Base-by-base conservation (phyloP, 1,140 invertebrate genomes). In the Penaeus japonicus region DNA sequence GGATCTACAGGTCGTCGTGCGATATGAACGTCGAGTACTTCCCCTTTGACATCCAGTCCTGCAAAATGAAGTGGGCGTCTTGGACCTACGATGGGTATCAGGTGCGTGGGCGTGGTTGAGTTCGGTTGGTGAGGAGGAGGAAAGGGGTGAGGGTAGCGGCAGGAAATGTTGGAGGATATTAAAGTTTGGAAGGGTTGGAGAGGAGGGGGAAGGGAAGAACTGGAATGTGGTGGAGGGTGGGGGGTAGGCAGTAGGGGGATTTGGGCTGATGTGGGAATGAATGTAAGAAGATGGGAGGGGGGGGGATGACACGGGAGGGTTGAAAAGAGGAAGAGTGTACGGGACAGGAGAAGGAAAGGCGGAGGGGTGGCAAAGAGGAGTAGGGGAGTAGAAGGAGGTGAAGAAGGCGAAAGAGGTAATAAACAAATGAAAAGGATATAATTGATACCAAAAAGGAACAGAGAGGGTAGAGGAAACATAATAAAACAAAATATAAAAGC, bases 1-100 rank as follows among this genome's bases (percentile, higher is more conserved):
- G 96, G 18, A 97, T 97, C 85, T 97, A 96, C 92, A 95, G 96
- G 59, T 97, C 96, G 22, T 97, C 96, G 1, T 97, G 97, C 91
- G 96, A 97, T 92, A 97, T 97, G 89, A 96, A 98, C 92, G 97
- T 98, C 4, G 96, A 98, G 92, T 98, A 97, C 93, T 99, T 98
- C 92, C 97, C 97, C 0, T 99, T 99, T 92, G 97, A 98, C 92
- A 95, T 98, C 89, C 97, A 98, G 93, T 94, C 95, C 84, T 98
- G 97, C 92, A 95, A 95, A 55, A 95, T 98, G 94, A 98, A 98
- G 93, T 99, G 98, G 95, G 97, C 98, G 4, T 98, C 97, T 0
- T 99, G 98, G 98, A 98, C 98, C 0, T 99, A 98, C 93, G 98
- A 99, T 92, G 97, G 96, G 32, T 97, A 96, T 92, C 96, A 97